Percentiles rank a stretch among this genome's conserved stretches.
phyloP scores from a whole-genome alignment of 2,888 invertebrate genomes.

The Amblyjoppa proteus region DNA sequence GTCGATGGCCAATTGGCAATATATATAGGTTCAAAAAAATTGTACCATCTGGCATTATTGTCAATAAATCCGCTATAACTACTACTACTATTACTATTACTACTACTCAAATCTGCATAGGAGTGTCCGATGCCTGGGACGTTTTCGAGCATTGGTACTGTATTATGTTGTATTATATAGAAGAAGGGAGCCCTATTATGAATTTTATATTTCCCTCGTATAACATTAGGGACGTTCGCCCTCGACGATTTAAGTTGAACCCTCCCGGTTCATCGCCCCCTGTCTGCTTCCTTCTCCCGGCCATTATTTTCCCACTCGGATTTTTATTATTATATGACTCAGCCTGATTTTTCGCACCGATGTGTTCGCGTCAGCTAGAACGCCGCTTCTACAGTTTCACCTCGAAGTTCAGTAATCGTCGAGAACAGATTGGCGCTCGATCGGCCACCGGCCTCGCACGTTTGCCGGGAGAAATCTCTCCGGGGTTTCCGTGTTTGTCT shows the following conservation, averaged over 20 bases:
- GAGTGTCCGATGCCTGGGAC: too few species aligned
- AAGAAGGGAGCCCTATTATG: too few species aligned
- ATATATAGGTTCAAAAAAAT: too few species aligned
- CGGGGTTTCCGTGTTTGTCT: background rate
- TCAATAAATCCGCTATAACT: too few species aligned
- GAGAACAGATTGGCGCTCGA: constrained; percentile 19
- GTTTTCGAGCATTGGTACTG: too few species aligned
- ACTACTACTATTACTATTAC: too few species aligned
- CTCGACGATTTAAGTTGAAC: constrained; percentile 2
- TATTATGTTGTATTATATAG: too few species aligned
- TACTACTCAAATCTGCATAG: too few species aligned
- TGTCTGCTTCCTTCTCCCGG: too few species aligned
- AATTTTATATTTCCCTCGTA: too few species aligned
- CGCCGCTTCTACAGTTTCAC: constrained; percentile 8
- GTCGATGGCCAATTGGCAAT: too few species aligned
- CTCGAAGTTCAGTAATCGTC: constrained; percentile 30
- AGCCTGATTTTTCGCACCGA: constrained; percentile 10
- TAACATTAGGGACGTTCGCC: background rate
- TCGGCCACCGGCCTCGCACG: constrained; percentile 1
- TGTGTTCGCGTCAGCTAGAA: constrained; percentile 2
- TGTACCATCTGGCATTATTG: too few species aligned
- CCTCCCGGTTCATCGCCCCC: background rate
- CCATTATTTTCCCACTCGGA: background rate
- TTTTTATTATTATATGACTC: constrained; percentile 6
- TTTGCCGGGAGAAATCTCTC: constrained; percentile 5